Percentiles rank a stretch among this genome's conserved stretches.
phyloP scores from a whole-genome alignment of 1,140 invertebrate species.

The Popillia japonica region DNA sequence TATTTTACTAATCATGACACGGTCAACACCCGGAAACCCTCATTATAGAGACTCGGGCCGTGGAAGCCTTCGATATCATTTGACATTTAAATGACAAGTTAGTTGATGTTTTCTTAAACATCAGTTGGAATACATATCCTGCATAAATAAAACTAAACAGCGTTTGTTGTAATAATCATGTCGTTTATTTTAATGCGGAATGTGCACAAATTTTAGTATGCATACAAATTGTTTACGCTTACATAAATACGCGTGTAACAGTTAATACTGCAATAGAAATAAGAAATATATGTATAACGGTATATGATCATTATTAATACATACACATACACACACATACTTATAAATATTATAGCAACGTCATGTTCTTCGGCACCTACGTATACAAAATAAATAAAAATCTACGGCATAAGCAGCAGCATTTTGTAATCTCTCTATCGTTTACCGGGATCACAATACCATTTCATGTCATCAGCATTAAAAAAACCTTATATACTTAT shows the following conservation, averaged over 20 bases:
- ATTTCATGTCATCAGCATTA: not conserved
- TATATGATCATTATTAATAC: not conserved
- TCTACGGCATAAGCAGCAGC: conserved; percentile 15
- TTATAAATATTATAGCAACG: not conserved
- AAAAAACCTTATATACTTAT: too few relatives aligned
- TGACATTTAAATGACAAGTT: too few relatives aligned
- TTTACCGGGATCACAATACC: not conserved
- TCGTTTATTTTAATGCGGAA: conserved; percentile 5
- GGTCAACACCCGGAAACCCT: too few relatives aligned
- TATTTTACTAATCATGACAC: too few relatives aligned
- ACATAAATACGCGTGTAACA: not conserved
- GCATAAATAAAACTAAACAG: not conserved
- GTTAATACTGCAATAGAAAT: not conserved
- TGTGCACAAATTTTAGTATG: conserved; percentile 30
- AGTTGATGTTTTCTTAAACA: too few relatives aligned
- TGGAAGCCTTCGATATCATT: too few relatives aligned
- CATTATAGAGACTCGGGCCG: too few relatives aligned
- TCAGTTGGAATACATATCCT: too few relatives aligned
- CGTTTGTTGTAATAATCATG: conserved; percentile 23
- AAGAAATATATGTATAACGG: not conserved
- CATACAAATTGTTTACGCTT: not conserved
- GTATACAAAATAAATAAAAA: conserved; percentile 1
- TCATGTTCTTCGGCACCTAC: not conserved
- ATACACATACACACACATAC: not conserved
- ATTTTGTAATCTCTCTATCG: conserved; percentile 1